phyloP scores from a whole-genome alignment of 2,113 vertebrate species.

The Misgurnus mizolepis region DNA sequence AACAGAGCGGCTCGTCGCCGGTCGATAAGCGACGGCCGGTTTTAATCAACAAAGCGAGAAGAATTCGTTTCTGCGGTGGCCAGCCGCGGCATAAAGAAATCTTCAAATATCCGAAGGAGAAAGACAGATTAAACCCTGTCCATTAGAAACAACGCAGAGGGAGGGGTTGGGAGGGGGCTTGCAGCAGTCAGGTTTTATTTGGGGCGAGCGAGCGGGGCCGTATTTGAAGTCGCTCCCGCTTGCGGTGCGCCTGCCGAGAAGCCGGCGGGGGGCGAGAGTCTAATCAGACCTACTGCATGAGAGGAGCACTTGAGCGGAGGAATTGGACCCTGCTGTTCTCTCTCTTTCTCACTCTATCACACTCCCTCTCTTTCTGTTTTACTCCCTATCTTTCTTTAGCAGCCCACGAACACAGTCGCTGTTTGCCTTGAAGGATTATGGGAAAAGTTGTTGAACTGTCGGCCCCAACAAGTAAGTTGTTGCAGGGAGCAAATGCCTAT shows the following conservation, averaged over 20 bases:
- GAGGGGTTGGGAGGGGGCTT: slow-evolving; percentile 48
- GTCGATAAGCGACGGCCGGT: slow-evolving; percentile 94
- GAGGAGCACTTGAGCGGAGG: slow-evolving; percentile 96
- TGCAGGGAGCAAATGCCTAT: neutral
- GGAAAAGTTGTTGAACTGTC: slow-evolving; percentile 42
- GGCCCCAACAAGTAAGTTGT: slow-evolving; percentile 13
- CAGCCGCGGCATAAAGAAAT: slow-evolving; percentile 94
- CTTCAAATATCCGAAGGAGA: slow-evolving; percentile 92
- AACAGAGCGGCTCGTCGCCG: slow-evolving; percentile 96
- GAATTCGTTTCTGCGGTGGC: slow-evolving; percentile 92
- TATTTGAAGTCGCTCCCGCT: slow-evolving; percentile 94
- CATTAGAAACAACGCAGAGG: slow-evolving; percentile 47
- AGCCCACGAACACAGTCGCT: slow-evolving; percentile 32
- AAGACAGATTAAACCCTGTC: slow-evolving; percentile 99
- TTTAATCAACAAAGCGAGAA: slow-evolving; percentile 99
- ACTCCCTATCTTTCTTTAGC: slow-evolving; percentile 42
- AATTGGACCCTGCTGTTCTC: slow-evolving; percentile 82
- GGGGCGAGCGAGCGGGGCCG: slow-evolving; percentile 85
- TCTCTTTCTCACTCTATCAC: slow-evolving; percentile 13
- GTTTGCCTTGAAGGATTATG: slow-evolving; percentile 42
- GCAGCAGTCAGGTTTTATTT: slow-evolving; percentile 95
- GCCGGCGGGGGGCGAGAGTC: slow-evolving; percentile 83
- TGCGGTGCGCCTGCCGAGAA: slow-evolving; percentile 82
- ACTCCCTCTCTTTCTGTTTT: slow-evolving; percentile 21
- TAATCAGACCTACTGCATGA: slow-evolving; percentile 89